A percentile compares a stretch with the other conserved stretches of the same genome.
phyloP scores from a whole-genome alignment of 2,113 vertebrate species.

The Rhombomys opimus region DNA sequence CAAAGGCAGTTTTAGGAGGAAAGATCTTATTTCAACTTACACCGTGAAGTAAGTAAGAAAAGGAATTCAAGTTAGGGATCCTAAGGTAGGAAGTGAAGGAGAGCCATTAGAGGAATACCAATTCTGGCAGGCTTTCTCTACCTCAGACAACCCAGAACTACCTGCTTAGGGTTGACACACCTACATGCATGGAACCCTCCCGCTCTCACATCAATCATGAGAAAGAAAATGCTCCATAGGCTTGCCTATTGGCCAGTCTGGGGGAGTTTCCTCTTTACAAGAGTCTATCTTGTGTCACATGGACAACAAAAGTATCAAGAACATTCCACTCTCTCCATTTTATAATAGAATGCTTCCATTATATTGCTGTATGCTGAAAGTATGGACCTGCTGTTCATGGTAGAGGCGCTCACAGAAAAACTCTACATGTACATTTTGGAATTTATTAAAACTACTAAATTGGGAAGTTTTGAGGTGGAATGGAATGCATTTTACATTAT shows the following conservation, averaged over 20 bases:
- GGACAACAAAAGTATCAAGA: background rate
- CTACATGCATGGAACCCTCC: fast-evolving
- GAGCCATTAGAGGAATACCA: background rate
- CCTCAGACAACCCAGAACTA: background rate
- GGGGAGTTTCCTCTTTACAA: background rate
- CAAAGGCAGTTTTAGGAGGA: background rate
- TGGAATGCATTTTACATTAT: background rate
- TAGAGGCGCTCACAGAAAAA: background rate
- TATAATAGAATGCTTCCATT: background rate
- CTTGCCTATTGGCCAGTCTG: background rate
- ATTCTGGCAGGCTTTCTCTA: background rate
- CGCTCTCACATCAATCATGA: background rate
- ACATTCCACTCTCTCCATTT: background rate
- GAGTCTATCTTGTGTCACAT: background rate
- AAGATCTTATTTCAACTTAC: background rate
- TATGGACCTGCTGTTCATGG: background rate
- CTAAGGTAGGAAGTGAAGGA: background rate
- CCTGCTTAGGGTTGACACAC: background rate
- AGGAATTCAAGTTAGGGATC: background rate
- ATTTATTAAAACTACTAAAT: background rate
- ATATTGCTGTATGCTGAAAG: background rate
- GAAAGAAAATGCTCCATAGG: background rate
- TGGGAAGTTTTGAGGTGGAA: background rate
- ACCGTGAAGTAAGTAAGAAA: background rate
- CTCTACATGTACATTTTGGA: background rate